Conservation (phyloP, 2,888 invertebrate genomes). For the Sympetrum striolatum region DNA sequence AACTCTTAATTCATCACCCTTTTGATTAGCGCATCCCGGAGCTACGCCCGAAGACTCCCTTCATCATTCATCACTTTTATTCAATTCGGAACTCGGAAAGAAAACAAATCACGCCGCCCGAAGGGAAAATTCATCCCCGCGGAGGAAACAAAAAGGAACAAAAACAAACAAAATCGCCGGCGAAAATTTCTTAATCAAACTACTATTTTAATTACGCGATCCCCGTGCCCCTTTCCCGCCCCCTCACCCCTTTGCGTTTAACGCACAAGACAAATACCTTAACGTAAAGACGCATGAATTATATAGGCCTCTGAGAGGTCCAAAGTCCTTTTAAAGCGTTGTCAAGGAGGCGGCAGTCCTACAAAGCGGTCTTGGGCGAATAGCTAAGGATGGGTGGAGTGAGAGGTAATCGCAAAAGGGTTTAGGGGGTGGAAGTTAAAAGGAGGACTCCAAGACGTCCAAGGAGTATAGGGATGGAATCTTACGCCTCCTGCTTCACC, state of each 20-base stretch:
- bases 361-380: neutral
- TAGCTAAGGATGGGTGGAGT: neutral
- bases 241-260: neutral
- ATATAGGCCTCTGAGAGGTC: neutral
- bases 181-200: neutral
- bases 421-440: neutral
- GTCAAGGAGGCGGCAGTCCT: neutral
- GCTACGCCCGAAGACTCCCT: neutral
- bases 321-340: neutral
- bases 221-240: neutral
- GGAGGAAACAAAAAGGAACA: neutral
- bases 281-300: neutral
- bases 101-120: neutral
- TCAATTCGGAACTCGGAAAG: neutral
- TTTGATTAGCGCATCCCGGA: neutral
- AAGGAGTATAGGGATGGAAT: neutral
- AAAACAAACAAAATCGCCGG: neutral
- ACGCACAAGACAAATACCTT: neutral
- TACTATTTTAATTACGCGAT: neutral
- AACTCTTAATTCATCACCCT: neutral
- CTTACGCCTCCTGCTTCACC: neutral
- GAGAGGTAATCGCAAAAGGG: neutral
- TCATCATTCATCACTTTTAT: neutral
- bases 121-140: neutral
- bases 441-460: neutral